Evolutionary conservation across 2,113 vertebrate genomes (phyloP).

Genomic region (Chelonoidis abingdonii): DNA sequence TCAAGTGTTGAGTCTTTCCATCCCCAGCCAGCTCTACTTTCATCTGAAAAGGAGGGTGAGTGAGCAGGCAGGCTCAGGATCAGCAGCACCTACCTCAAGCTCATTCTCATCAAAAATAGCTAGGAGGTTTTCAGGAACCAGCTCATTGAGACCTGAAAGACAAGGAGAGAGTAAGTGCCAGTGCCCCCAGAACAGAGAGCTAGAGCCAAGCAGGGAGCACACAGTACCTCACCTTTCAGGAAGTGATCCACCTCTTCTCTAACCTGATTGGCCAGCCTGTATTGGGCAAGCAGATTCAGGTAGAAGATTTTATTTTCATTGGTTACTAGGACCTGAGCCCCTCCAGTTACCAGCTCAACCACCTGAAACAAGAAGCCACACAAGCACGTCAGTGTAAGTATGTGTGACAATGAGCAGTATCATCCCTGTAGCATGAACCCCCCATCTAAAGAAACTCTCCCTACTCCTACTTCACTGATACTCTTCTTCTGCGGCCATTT

Average conservation of each 20-base stretch:
- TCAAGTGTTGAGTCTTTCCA: neutral
- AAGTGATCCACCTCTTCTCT: conserved; percentile 98
- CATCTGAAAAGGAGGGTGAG: neutral
- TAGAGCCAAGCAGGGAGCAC: neutral
- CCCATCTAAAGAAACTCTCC: neutral
- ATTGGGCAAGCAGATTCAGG: conserved; percentile 95
- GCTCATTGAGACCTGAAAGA: conserved; percentile 93
- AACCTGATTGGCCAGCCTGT: conserved; percentile 94
- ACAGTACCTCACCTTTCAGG: conserved; percentile 89
- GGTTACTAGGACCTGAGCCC: conserved; percentile 91
- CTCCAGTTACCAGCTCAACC: conserved; percentile 94
- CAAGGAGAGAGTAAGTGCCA: neutral
- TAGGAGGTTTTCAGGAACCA: conserved; percentile 97
- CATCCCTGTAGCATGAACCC: neutral
- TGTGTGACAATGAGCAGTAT: neutral
- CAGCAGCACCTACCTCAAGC: conserved; percentile 87
- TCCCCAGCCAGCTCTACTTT: neutral
- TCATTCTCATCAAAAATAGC: conserved; percentile 99
- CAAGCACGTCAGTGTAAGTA: neutral
- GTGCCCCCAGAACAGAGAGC: neutral
- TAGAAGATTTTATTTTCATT: conserved; percentile 99
- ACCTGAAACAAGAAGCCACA: conserved; percentile 80
- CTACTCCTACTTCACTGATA: neutral
- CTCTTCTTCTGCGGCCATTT: neutral
- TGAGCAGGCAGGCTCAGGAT: neutral